Percentiles rank a stretch among this genome's conserved stretches.
Evolutionary conservation across 2,888 invertebrate species (phyloP).

Genomic region (Lucinisca nassula): DNA sequence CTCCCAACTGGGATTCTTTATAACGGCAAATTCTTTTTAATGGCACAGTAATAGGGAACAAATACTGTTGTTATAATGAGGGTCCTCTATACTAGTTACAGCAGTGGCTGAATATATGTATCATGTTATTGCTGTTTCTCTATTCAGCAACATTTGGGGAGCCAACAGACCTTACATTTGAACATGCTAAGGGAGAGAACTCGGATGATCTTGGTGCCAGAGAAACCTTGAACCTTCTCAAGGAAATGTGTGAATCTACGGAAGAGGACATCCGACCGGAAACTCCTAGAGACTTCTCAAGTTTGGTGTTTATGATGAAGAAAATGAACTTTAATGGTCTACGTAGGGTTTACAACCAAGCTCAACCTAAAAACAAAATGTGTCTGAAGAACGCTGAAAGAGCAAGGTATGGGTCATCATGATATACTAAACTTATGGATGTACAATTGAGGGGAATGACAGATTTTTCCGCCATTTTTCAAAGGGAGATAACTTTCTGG

Average conservation of each 20-base stretch:
- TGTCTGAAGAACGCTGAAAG: constrained; percentile 75
- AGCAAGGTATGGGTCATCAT: constrained; percentile 79
- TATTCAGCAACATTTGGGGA: not conserved
- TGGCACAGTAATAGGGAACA: too few relatives aligned
- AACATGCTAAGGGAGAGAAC: constrained; percentile 56
- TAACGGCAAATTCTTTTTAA: too few relatives aligned
- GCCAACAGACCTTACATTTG: constrained; percentile 57
- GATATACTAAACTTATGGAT: too few relatives aligned
- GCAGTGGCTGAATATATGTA: too few relatives aligned
- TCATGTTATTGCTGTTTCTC: not conserved
- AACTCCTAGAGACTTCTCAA: constrained; percentile 88
- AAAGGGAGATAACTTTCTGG: too few relatives aligned
- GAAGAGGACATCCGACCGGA: constrained; percentile 86
- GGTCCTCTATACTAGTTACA: too few relatives aligned
- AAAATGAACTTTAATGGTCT: constrained; percentile 86
- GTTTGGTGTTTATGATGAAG: constrained; percentile 88
- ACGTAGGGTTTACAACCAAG: constrained; percentile 75
- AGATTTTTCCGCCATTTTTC: too few relatives aligned
- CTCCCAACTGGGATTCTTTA: too few relatives aligned
- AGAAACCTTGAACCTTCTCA: constrained; percentile 75
- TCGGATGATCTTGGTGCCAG: constrained; percentile 38
- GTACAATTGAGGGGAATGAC: too few relatives aligned
- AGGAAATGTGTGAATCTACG: constrained; percentile 80
- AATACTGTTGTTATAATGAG: too few relatives aligned
- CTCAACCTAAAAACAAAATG: constrained; percentile 69